Evolutionary conservation across 2,797 vertebrate genomes (phyloP), one percentile per base, ranked within the genome.

Genomic region (Periophthalmus magnuspinnatus): DNA sequence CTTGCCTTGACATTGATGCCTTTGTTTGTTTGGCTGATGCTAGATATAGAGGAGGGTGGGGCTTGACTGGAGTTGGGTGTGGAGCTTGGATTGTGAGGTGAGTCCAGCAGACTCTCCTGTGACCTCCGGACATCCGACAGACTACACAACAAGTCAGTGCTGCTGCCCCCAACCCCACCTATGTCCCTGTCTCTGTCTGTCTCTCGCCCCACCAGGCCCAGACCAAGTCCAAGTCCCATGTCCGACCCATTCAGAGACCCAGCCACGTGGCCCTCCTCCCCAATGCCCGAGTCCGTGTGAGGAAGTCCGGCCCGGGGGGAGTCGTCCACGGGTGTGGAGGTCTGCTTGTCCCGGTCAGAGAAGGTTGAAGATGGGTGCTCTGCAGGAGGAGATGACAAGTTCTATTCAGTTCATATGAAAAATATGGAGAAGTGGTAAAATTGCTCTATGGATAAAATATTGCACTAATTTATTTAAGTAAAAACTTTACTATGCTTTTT

Each of bases 241-340:
- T 98, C 97, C 0, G 96, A 95, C 61, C 97, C 96, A 19, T 99
- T 98, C 67, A 98, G 90, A 77, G 96, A 95, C 24, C 69, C 94
- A 0, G 95, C 92, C 77, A 96, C 94, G 21, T 97, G 97, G 58
- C 91, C 91, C 79, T 99, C 97, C 52, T 99, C 98, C 57, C 97
- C 97, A 67, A 98, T 98, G 83, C 97, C 97, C 0, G 98, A 99
- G 90, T 99, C 98, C 1, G 97, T 98, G 89, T 98, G 98, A 61
- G 97, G 98, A 86, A 98, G 94, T 33, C 96, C 95, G 59, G 93
- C 94, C 55, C 95, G 80, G 4, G 95, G 96, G 56, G 96, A 94
- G 78, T 98, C 97, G 69, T 98, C 97, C 86, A 95, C 93, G 0
- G 96, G 95, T 28, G 94, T 93, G 2, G 94, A 90, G 22, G 93